Base-by-base conservation (phyloP, 2,797 vertebrate genomes). In the Mus minutoides region DNA sequence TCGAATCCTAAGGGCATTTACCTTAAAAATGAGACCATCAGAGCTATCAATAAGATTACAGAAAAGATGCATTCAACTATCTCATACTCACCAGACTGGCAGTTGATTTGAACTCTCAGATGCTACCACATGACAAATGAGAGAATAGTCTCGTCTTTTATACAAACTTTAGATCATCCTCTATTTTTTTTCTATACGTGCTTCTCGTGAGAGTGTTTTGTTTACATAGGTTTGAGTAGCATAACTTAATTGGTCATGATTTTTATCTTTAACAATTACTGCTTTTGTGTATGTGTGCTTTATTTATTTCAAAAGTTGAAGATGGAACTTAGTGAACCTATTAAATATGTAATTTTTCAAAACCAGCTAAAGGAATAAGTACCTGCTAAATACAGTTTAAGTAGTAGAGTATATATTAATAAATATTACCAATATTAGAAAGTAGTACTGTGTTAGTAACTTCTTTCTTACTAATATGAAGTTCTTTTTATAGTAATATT, bases 251-350 rank as follows among this genome's bases (percentile, higher is more conserved):
- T 89, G 64, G 26, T 75, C 73, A 95, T 34, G 69, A 67, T 69
- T 85, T 94, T 87, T 24, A 64, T 64, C 17, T 92, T 85, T 87
- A 92, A 71, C 24, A 96, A 91, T 88, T 91, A 90, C 0, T 29
- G 3, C 64, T n/a, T 83, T 40, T 62, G 29, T 34, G 12, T 46
- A 16, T n/a, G 34, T 34, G 19, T 49, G 14, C 94, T 64, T 12
- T 19, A 22, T 79, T 92, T 1, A 94, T 90, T 94, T 37, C n/a
- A 87, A 95, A 34, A 84, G 43, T 73, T 69, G 54, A 83, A 79
- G 10, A 1, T 91, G 31, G 76, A 92, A 90, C 16, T 87, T 83
- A 78, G 31, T 60, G 69, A 75, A 37, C 87, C 90, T 76, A 91
- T 21, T 2, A 92, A 88, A 88, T 17, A 94, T 34, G 26, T 85